Base-by-base conservation (phyloP, 2,888 invertebrate species). In the Xestia xanthographa region DNA sequence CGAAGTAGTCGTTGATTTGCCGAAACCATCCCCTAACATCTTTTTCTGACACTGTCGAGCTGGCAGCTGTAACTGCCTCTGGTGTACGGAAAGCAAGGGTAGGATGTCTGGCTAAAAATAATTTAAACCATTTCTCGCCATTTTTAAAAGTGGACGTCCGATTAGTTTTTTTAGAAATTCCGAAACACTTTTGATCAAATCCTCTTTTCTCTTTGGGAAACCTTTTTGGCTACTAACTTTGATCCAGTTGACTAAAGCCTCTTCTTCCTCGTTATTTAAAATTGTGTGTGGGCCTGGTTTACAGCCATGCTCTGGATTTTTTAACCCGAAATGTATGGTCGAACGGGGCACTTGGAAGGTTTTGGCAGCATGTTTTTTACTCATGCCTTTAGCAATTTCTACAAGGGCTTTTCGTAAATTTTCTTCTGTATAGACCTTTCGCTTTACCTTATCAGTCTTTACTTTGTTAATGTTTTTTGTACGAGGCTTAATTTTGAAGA, bases 11-110 rank as follows among this genome's bases (percentile, higher is more conserved):
- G 9, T 81, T 71, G 38, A 80, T 85, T 80, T 91, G 79, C 9
- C 77, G n/a, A 76, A 92, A 87, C 86, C 86, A 87, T 20, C 80
- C 77, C 72, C 56, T 86, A 22, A 84, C 78, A 58, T 92, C 88
- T 38, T 86, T 78, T 85, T 92, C 90, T 68, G 90, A 90, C 34
- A 91, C 89, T 69, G 83, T 86, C 11, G 91, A 84, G 80, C 90
- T 91, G 26, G 91, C 90, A 48, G 88, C 77, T 74, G 92, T 91
- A 14, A 92, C 90, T 66, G 87, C 88, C 87, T 92, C 91, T 4
- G 89, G 66, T 60, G 89, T 88, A 41, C 89, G 75, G 29, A 77
- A 68, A 41, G 41, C n/a, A 68, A 56, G 22, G 0, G 66, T 20
- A 45, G 45, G 29, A 66, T 66, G 66, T 48, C 48, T 66, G 22